Percentiles rank a stretch among this genome's conserved stretches.
Conservation (phyloP, 2,113 vertebrate species). For the Albula glossodonta region DNA sequence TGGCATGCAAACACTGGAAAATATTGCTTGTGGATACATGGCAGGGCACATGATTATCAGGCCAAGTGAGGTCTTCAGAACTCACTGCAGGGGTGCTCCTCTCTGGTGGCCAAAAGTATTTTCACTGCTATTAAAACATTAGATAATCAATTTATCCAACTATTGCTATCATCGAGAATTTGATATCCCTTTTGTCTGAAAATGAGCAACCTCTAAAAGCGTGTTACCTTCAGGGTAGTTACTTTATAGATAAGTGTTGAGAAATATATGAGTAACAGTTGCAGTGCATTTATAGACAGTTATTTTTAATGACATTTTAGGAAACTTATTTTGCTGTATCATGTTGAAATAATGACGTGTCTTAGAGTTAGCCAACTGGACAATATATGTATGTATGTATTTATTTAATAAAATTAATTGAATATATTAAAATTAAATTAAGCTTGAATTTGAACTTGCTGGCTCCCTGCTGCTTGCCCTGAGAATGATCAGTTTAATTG, state of each 20-base stretch:
- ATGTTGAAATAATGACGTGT: background rate
- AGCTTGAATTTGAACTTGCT: too few species aligned
- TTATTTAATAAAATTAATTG: too few species aligned
- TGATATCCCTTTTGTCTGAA: background rate
- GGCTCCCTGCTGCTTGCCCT: too few species aligned
- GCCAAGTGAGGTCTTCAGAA: background rate
- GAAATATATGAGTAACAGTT: background rate
- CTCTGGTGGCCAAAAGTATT: background rate
- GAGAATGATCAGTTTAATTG: too few species aligned
- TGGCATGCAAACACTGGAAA: too few species aligned
- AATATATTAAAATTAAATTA: too few species aligned
- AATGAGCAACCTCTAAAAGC: background rate
- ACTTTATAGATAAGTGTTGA: background rate
- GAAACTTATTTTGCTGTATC: background rate
- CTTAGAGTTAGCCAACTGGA: too few species aligned
- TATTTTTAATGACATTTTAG: background rate
- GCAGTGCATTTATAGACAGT: background rate
- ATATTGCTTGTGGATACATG: too few species aligned
- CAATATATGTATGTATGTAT: too few species aligned
- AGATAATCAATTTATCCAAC: too few species aligned
- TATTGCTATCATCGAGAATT: too few species aligned
- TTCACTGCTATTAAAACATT: background rate
- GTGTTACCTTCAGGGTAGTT: background rate
- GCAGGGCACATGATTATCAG: background rate
- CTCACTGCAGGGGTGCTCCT: background rate